Evolutionary conservation across 2,888 invertebrate species (phyloP).

Genomic region (Horisme vitalbata): DNA sequence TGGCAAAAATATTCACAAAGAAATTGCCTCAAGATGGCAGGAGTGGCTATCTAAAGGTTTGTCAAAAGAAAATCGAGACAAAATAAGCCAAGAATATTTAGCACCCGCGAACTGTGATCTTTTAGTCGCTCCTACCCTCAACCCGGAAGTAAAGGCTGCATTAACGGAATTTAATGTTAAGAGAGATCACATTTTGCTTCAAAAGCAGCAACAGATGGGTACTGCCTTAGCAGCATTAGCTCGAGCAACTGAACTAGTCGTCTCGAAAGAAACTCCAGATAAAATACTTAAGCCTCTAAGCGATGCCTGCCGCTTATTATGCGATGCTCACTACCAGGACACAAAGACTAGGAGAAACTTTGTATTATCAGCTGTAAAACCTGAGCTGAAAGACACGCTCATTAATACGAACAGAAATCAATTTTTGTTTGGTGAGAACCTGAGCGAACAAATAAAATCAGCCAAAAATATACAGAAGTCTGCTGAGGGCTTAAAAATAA

Average conservation of each 20-base stretch:
- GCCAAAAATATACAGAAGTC: too few species aligned
- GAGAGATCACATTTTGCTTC: not conserved
- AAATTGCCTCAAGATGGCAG: not conserved
- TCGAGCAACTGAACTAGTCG: not conserved
- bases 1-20: not conserved
- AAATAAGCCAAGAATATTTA: not conserved
- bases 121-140: not conserved
- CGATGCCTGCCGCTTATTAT: too few species aligned
- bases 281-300: too few species aligned
- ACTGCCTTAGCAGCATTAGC: not conserved
- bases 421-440: too few species aligned
- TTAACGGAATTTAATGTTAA: not conserved
- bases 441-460: too few species aligned
- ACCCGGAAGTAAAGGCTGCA: not conserved
- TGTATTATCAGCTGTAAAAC: too few species aligned
- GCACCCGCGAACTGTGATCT: not conserved
- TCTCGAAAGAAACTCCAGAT: not conserved
- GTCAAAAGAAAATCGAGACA: not conserved
- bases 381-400: too few species aligned
- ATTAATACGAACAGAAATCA: too few species aligned
- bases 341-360: too few species aligned
- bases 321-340: too few species aligned
- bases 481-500: too few species aligned
- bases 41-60: not conserved
- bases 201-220: not conserved